Evolutionary conservation across 2,797 vertebrate species (phyloP), one percentile per base, ranked within the genome.

Genomic region (Melanotaenia nigrans): DNA sequence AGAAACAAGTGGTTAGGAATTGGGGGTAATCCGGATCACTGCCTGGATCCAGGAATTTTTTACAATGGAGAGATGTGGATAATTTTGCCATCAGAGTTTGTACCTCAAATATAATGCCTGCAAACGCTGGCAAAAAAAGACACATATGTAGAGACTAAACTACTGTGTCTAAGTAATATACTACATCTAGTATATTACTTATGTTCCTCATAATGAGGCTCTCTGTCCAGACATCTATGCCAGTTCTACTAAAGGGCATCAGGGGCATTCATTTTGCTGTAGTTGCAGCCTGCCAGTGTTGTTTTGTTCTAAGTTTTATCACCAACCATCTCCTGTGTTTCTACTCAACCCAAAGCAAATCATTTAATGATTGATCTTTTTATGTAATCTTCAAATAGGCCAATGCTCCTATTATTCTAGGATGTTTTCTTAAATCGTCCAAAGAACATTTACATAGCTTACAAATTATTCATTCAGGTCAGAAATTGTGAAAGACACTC

Each of bases 291-390:
- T 25, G 18, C 57, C 35, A 61, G 36, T 32, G 7, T 14, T 68
- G 24, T 25, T 47, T 47, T 47, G 18, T n/a, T 20, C 14, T 4
- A 5, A 64, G 14, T 64, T 85, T 85, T 76, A 89, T 89, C 74
- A 33, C 57, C 3, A 12, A 49, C 64, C 67, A 71, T 85, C 71
- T 78, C 47, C 61, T 54, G 47, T 1, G 40, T 47, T 65, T 82
- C 68, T 62, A 2, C 64, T 79, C 58, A 24, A 61, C 30, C 40
- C 47, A 20, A 54, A 70, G 13, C n/a, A 16, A 22, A 65, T 75
- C 38, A 68, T 72, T 71, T 82, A 92, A 92, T 89, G 82, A 91
- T 85, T 93, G 79, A 89, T 70, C 61, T 18, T 18, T 47, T 92
- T 90, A 92, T 75, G 77, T 80, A 92, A 91, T 60, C 9, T 3